Conservation (phyloP, 2,888 invertebrate species). For the Branchinecta sandiegonensis region DNA sequence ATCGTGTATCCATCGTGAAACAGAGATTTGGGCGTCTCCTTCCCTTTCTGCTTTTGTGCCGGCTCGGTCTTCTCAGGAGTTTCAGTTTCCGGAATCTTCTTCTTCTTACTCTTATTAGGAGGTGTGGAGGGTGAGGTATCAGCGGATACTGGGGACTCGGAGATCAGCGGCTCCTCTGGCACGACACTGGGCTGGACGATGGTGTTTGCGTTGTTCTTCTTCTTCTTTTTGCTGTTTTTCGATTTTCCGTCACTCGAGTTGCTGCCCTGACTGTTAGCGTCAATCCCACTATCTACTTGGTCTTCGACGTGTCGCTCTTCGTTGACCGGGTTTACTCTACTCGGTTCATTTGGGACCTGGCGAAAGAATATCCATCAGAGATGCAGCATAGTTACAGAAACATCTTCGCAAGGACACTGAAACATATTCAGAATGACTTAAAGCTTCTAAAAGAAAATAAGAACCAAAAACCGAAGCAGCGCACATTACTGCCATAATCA, state of each 20-base stretch:
- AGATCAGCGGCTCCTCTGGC: not conserved
- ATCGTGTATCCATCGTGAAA: slow-evolving; percentile 18
- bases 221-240: slow-evolving; percentile 17
- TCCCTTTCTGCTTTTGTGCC: slow-evolving; percentile 46
- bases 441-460: no score
- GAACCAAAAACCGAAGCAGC: no score
- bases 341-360: slow-evolving; percentile 18
- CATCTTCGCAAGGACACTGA: no score
- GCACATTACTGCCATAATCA: no score
- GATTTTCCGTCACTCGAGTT: slow-evolving; percentile 36
- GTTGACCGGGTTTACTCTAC: slow-evolving; percentile 24
- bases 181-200: not conserved
- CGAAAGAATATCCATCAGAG: no score
- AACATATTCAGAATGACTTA: no score
- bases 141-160: slow-evolving; percentile 1
- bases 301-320: slow-evolving; percentile 55
- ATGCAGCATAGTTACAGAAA: no score
- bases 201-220: slow-evolving; percentile 21
- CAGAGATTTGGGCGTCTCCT: not conserved
- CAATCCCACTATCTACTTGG: slow-evolving; percentile 52
- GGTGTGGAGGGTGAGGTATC: slow-evolving; percentile 19
- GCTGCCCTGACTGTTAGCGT: slow-evolving; percentile 73
- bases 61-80: slow-evolving; percentile 13
- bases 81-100: slow-evolving; percentile 20
- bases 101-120: slow-evolving; percentile 16